phyloP scores from a whole-genome alignment of 92 coral and sea anemone species.

The Plumapathes pennacea region DNA sequence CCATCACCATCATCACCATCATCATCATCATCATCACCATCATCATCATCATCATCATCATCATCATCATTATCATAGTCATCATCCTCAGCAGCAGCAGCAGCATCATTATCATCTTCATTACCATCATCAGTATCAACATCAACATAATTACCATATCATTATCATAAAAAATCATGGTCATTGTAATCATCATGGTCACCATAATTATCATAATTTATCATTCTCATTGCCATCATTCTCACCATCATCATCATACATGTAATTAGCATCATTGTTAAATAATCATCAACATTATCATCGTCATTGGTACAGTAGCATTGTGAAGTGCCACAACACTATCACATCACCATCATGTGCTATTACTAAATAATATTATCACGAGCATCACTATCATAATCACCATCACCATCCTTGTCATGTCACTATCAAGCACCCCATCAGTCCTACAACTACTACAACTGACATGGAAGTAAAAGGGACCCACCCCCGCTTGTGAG shows the following conservation, averaged over 20 bases:
- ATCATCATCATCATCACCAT: background rate
- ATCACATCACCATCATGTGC: slow-evolving; percentile 2
- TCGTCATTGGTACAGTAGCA: background rate
- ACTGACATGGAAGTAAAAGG: too few species aligned
- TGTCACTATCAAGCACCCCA: background rate
- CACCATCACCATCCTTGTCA: background rate
- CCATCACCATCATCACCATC: background rate
- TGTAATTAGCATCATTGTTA: background rate
- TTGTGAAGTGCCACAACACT: too few species aligned
- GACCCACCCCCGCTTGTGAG: slow-evolving; percentile 19
- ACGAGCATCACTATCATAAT: too few species aligned
- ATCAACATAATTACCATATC: too few species aligned
- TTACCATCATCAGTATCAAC: background rate
- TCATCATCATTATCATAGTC: background rate
- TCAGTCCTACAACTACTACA: too few species aligned
- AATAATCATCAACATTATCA: background rate
- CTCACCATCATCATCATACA: background rate
- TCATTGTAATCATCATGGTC: too few species aligned
- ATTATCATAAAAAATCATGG: too few species aligned
- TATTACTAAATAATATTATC: too few species aligned
- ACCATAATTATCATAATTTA: too few species aligned
- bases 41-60: background rate
- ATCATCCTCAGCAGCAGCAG: background rate
- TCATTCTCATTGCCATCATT: background rate
- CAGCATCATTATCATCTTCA: background rate